phyloP scores from a whole-genome alignment of 2,888 invertebrate species.

The Phortica okadai region DNA sequence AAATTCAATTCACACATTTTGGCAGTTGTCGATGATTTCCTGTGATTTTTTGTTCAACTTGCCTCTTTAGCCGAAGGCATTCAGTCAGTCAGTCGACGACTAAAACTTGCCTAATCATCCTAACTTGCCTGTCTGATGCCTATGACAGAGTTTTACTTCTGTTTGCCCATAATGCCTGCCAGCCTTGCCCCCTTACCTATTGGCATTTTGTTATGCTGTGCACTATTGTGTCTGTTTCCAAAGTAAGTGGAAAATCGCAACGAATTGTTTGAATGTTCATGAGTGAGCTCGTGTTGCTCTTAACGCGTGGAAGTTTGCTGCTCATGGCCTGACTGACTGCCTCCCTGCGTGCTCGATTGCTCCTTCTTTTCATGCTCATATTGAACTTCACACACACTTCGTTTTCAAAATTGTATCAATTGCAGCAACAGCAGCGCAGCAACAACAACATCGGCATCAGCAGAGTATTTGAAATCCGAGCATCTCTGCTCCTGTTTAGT shows the following conservation, averaged over 20 bases:
- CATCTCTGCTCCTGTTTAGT: constrained; percentile 53
- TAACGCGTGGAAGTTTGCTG: constrained; percentile 2
- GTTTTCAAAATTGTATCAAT: constrained; percentile 54
- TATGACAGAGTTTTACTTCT: constrained; percentile 6
- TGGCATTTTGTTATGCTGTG: constrained; percentile 28
- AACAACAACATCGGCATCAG: not conserved
- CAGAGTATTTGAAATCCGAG: constrained; percentile 30
- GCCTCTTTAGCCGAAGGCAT: not conserved
- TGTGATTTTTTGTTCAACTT: constrained; percentile 63
- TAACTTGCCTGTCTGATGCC: constrained; percentile 6
- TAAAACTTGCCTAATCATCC: constrained; percentile 54
- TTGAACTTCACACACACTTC: not conserved
- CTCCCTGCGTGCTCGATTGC: too few relatives aligned
- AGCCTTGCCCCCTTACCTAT: constrained; percentile 13
- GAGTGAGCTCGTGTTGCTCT: not conserved
- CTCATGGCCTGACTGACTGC: constrained; percentile 1
- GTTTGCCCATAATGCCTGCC: constrained; percentile 34
- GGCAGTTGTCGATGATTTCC: constrained; percentile 71
- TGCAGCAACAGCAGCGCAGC: constrained; percentile 47
- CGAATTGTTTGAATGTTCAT: constrained; percentile 65
- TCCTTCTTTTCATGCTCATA: not conserved
- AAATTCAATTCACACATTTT: constrained; percentile 73
- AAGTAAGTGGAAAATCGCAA: constrained; percentile 70
- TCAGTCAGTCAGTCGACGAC: constrained; percentile 6
- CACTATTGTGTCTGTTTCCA: constrained; percentile 41